Base-by-base conservation (phyloP, 2,113 vertebrate genomes). In the Coryphaenoides rupestris region DNA sequence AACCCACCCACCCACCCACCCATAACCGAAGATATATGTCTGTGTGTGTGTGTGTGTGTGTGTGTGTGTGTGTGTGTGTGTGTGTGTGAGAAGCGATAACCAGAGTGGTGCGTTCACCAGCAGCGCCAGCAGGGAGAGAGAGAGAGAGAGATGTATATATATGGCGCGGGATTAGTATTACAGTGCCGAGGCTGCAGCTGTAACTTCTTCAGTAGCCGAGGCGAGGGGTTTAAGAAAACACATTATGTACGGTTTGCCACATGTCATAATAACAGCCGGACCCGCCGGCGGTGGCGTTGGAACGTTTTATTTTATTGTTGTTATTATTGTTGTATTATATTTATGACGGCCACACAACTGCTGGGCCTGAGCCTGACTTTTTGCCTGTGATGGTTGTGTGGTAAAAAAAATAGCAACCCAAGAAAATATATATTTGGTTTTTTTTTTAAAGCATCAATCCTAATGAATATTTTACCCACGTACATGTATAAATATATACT, bases 251-350 rank as follows among this genome's bases (percentile, higher is more conserved):
- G 69, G 50, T 75, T 65, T 70, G 61, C 76, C 82, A 77, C 79
- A 58, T 80, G 69, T 74, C 84, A 86, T 76, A 79, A 83, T 77
- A 87, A 84, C 83, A 89, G 84, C 83, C 81, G 83, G 64, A n/a
- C n/a, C 53, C 49, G 24, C 55, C 4, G 28, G 28, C 57, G 28
- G 58, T 1, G 6, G 28, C 28, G 5, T 33, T 33, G 28, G 6
- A 9, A 33, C 28, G 4, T 33, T 33, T 33, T 33, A 33, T 33
- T 33, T 33, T 33, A 33, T 33, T 33, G 28, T 33, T 33, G 28
- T 33, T 33, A 33, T 33, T 33, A 33, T 33, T 33, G 28, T 33
- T 33, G n/a, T n/a, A 33, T 33, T 33, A 33, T 33, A 33, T 33
- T 33, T 33, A 33, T 9, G 28, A 33, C 28, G 10, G 28, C 28